Conservation (phyloP, 2,888 invertebrate species). For the Parapristionchus giblindavisi region DNA sequence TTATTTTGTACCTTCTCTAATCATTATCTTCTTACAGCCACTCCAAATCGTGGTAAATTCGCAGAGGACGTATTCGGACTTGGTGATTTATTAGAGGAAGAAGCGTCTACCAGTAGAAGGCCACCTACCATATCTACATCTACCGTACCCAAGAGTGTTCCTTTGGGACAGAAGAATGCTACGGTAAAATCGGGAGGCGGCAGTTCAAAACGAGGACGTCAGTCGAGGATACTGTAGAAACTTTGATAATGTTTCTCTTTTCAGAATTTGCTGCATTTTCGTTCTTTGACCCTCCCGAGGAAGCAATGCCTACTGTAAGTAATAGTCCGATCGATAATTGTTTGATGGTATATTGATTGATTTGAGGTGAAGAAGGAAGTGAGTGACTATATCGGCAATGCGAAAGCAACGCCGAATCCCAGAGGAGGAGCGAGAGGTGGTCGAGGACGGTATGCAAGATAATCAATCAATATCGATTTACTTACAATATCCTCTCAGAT, state of each 20-base stretch:
- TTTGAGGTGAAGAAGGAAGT: conserved; percentile 7
- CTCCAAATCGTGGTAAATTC: not conserved
- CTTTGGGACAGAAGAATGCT: not conserved
- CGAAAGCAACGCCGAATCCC: not conserved
- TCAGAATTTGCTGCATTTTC: conserved; percentile 6
- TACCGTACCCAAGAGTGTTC: not conserved
- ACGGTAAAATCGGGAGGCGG: too few species aligned
- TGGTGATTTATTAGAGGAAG: not conserved
- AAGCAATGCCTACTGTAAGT: not conserved
- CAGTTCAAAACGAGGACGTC: too few species aligned
- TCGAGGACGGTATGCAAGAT: not conserved
- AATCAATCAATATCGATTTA: not conserved
- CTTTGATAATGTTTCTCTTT: not conserved
- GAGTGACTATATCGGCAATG: conserved; percentile 6
- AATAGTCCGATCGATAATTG: not conserved
- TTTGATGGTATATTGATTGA: not conserved
- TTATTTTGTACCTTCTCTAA: not conserved
- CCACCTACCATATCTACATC: conserved; percentile 5
- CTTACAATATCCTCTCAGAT: not conserved
- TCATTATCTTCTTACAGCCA: not conserved
- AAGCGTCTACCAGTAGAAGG: not conserved
- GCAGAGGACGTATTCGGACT: conserved; percentile 32
- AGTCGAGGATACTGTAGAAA: too few species aligned
- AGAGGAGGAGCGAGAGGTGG: conserved; percentile 22
- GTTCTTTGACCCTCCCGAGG: conserved; percentile 19